These are phyloP conservation scores for Zaprionus tsacasi DNA, from an alignment of 1,140 invertebrate genomes.

Conservation along the genomic window DNA sequence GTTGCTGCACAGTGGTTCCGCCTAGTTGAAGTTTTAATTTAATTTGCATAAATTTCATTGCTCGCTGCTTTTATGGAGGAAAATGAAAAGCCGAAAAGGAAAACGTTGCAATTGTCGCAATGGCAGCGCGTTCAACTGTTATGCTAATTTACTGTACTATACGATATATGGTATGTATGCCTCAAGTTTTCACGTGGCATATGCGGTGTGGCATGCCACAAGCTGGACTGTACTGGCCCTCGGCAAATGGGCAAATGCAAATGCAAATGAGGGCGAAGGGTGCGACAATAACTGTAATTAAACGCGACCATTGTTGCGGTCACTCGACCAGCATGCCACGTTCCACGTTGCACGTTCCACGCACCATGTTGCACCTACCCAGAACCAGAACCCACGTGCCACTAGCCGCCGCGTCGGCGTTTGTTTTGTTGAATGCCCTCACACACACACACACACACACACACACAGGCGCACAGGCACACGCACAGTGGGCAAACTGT, in stretches of 20 bases:
- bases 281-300: conserved; percentile 81
- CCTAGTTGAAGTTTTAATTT: conserved; percentile 75
- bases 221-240: not conserved
- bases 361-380: not conserved
- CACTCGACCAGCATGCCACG: conserved; percentile 58
- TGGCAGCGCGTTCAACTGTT: conserved; percentile 38
- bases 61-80: conserved; percentile 45
- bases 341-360: conserved; percentile 10
- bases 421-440: conserved; percentile 68
- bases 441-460: conserved; percentile 30
- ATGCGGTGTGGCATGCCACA: conserved; percentile 21
- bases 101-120: conserved; percentile 33
- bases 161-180: not conserved
- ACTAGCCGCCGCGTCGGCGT: conserved; percentile 41
- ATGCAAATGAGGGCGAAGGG: conserved; percentile 74
- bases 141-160: conserved; percentile 55
- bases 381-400: not conserved
- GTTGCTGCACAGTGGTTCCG: conserved; percentile 65
- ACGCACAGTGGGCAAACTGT: not conserved
- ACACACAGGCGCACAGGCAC: conserved; percentile 7
- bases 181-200: conserved; percentile 29
- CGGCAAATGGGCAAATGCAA: conserved; percentile 26
- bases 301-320: conserved; percentile 78
- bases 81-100: conserved; percentile 23
- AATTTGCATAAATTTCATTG: conserved; percentile 81